Evolutionary conservation across 1,140 invertebrate species (phyloP).

Genomic region (Drosophila kanapiae): DNA sequence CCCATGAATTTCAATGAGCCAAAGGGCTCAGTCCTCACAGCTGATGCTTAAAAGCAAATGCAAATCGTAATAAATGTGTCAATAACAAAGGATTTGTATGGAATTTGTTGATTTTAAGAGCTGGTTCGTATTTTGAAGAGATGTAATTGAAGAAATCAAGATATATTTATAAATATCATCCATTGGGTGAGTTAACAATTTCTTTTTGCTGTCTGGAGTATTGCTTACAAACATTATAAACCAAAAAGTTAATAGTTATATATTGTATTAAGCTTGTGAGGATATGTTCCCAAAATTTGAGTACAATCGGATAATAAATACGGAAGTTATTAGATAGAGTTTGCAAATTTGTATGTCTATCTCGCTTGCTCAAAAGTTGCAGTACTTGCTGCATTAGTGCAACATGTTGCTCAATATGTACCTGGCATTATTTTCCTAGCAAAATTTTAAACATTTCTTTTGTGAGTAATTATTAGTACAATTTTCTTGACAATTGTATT

Average conservation of each 20-base stretch:
- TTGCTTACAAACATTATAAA: too few relatives aligned
- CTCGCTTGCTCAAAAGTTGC: background rate
- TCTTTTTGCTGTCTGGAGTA: too few relatives aligned
- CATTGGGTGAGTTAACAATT: too few relatives aligned
- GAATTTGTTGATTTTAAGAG: background rate
- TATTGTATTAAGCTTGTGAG: too few relatives aligned
- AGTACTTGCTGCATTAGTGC: background rate
- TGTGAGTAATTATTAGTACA: too few relatives aligned
- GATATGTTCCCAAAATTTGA: background rate
- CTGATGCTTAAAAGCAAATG: background rate
- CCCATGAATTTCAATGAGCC: conserved; percentile 16
- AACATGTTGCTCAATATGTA: background rate
- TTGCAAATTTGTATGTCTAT: background rate
- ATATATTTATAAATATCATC: too few relatives aligned
- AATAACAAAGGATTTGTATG: background rate
- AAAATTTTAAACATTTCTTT: background rate
- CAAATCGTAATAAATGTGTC: conserved; percentile 4
- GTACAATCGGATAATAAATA: background rate
- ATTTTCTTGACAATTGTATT: too few relatives aligned
- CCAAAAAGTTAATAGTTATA: too few relatives aligned
- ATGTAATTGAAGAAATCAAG: too few relatives aligned
- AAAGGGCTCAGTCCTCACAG: background rate
- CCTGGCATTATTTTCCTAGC: background rate
- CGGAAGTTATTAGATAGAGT: background rate
- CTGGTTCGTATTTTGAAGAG: too few relatives aligned